Conservation (phyloP, 2,888 invertebrate species). For the Torymus texanus region DNA sequence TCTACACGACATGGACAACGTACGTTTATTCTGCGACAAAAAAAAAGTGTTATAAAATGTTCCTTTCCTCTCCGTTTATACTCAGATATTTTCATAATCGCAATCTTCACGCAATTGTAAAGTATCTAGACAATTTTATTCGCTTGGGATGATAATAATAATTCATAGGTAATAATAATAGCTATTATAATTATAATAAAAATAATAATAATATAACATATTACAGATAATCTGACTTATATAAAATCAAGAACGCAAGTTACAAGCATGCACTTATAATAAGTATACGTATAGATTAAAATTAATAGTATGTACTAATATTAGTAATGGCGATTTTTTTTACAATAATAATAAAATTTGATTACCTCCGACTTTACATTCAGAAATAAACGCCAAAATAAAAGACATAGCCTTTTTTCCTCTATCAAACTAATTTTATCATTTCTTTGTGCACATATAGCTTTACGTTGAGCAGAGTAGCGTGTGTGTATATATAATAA, state of each 20-base stretch:
- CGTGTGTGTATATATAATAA: slow-evolving; percentile 10
- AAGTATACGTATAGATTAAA: slow-evolving; percentile 39
- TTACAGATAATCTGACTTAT: slow-evolving; percentile 55
- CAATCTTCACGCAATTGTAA: slow-evolving; percentile 52
- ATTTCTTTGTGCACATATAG: slow-evolving; percentile 46
- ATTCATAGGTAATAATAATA: slow-evolving; percentile 44
- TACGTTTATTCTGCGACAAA: slow-evolving; percentile 53
- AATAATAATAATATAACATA: slow-evolving; percentile 50
- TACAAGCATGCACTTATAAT: slow-evolving; percentile 55
- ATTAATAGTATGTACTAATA: slow-evolving; percentile 52
- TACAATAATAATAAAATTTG: slow-evolving; percentile 54
- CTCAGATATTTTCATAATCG: slow-evolving; percentile 1
- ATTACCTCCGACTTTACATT: slow-evolving; percentile 53
- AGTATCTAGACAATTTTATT: slow-evolving; percentile 49
- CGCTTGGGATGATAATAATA: slow-evolving; percentile 45
- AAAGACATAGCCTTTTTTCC: neutral
- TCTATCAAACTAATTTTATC: slow-evolving; percentile 16
- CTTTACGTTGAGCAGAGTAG: slow-evolving; percentile 40
- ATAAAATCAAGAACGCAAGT: slow-evolving; percentile 57
- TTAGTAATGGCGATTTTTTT: slow-evolving; percentile 55
- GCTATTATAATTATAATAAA: slow-evolving; percentile 42
- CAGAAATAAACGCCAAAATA: slow-evolving; percentile 44
- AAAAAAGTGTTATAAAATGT: slow-evolving; percentile 54
- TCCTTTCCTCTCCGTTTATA: slow-evolving; percentile 43
- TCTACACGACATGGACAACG: slow-evolving; percentile 52